Conservation (phyloP, 2,888 invertebrate species). For the Alviniconcha strummeri region DNA sequence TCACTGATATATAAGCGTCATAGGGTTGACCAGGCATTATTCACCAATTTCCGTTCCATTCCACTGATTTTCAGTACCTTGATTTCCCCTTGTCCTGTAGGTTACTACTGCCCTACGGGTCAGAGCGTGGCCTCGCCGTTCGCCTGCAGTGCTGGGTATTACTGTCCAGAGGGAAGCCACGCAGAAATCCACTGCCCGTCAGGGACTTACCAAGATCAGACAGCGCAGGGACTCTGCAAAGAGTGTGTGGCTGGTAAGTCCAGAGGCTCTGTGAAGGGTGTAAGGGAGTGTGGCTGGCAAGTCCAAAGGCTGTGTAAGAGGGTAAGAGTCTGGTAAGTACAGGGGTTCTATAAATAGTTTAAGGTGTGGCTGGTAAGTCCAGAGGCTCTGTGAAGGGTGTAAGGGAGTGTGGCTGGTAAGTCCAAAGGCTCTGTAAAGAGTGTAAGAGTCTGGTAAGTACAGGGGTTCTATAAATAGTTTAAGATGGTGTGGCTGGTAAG, state of each 20-base stretch:
- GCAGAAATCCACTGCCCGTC: slow-evolving; percentile 62
- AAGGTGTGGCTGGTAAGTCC: slow-evolving; percentile 58
- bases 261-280: no score
- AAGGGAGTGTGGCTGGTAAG: neutral
- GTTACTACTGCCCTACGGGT: slow-evolving; percentile 70
- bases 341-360: slow-evolving; percentile 63
- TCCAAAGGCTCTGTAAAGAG: neutral
- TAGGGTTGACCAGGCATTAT: no score
- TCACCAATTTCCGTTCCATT: no score
- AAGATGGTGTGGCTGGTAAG: slow-evolving; percentile 58
- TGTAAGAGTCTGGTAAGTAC: slow-evolving; percentile 35
- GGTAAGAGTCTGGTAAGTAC: slow-evolving; percentile 34
- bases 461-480: slow-evolving; percentile 63
- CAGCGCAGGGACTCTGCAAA: slow-evolving; percentile 63
- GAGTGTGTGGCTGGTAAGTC: slow-evolving; percentile 62
- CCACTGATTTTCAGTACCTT: no score
- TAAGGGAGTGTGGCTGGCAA: neutral
- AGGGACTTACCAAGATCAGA: slow-evolving; percentile 68
- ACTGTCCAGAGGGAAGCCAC: slow-evolving; percentile 64
- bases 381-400: no score
- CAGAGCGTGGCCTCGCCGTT: slow-evolving; percentile 62
- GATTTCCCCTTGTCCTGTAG: slow-evolving; percentile 40
- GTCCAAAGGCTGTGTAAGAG: neutral
- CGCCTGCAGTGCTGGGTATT: slow-evolving; percentile 63
- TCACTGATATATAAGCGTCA: no score